Evolutionary conservation across 2,888 invertebrate genomes (phyloP), one percentile per base, ranked within the genome.

Genomic region (Sepiola atlantica): DNA sequence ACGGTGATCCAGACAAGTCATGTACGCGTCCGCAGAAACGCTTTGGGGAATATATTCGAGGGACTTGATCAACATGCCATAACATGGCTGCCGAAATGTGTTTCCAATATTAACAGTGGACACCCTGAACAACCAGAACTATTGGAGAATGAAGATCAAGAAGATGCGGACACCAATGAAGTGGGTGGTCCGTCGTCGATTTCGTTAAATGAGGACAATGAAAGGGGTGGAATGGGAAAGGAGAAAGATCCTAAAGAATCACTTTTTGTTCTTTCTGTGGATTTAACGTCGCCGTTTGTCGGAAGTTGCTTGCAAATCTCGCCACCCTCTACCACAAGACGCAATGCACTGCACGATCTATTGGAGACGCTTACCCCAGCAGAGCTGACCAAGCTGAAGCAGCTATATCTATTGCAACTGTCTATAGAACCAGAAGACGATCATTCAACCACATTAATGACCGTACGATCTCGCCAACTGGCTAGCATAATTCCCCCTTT

Each of bases 311-410:
- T 28, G 4, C 54, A 54, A 45, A 18, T 54, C 16, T 35, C 92
- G 18, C 20, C 92, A 45, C 28, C 21, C n/a, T n/a, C 92, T 1
- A 54, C 92, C 8, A 92, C 54, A 45, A 35, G 92, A 45, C 35
- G 92, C 45, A 92, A 92, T 92, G 92, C 92, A 16, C 54, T 92
- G 54, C 92, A 92, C 24, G 35, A 92, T 54, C n/a, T 92, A 21
- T 45, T 92, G 92, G 92, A 92, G 54, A 92, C 92, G 4, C 54
- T 92, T 28, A 92, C 92, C 16, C 92, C 92, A 21, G 92, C 92
- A 21, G 92, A 92, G 45, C 92, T 92, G 12, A 24, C 28, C 6
- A 35, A 92, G 54, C 54, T 92, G 32, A 54, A 45, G 28, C 92
- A 92, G 45, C 77, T 77, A 8, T 77, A 77, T 77, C n/a, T 77